Base-by-base conservation (phyloP, 1,140 invertebrate genomes). In the Leptinotarsa undecemlineata region DNA sequence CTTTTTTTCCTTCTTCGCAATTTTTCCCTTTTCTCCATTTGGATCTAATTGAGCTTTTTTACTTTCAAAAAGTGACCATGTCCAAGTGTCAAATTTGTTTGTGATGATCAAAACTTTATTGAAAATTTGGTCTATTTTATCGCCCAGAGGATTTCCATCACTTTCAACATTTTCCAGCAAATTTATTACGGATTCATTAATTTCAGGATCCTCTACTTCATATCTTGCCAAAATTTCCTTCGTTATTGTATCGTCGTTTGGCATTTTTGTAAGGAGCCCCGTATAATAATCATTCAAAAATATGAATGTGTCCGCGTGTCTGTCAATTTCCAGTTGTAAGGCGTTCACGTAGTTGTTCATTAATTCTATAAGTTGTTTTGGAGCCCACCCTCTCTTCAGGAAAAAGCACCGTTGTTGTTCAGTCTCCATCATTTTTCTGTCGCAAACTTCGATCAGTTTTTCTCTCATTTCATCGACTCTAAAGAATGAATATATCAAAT, bases 281-380 rank as follows among this genome's bases (percentile, higher is more conserved):
- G 83, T 83, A 76, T 89, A 90, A 81, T 90, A 90, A 81, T 90
- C 88, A 48, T 87, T 85, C 3, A 90, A 48, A 14, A 87, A 74
- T 80, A 88, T 86, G 62, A 87, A 83, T 3, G 88, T 88, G 67
- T 88, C 84, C 2, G 81, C 75, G 73, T 72, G 20, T 82, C 90
- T 84, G 77, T 90, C 89, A 20, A 90, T 68, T 83, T 91, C 90
- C 8, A 86, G 78, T 77, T 90, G 89, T 79, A 90, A 82, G 33
- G 86, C 85, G 17, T 84, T 86, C 20, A 88, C 83, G 73, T 87
- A 90, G 33, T 87, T 85, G 77, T 90, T 89, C 3, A 82, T 81
- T 51, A 90, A 82, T 47, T 86, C 80, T n/a, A 85, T 83, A 0
- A 88, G 76, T 77, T 89, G 87, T 62, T 82, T 82, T 33, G 86